Evolutionary conservation across 1,140 invertebrate genomes (phyloP).

Genomic region (Tyrophagus putrescentiae): DNA sequence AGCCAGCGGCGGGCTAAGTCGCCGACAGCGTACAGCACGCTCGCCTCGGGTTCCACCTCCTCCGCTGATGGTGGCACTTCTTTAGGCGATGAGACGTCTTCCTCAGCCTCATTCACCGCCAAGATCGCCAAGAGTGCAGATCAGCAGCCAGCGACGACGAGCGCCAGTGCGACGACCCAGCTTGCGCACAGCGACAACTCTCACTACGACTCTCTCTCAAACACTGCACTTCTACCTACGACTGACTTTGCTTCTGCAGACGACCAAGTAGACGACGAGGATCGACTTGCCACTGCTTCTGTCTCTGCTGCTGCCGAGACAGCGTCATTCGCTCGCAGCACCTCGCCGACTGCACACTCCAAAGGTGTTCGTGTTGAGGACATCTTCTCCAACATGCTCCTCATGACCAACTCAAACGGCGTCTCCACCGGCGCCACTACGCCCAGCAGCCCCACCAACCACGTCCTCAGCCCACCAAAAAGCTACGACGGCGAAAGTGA

Average conservation of each 20-base stretch:
- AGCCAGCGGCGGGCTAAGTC: background rate
- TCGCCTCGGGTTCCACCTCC: conserved; percentile 5
- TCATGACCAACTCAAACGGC: background rate
- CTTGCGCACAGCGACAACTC: too few relatives aligned
- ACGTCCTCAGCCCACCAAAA: background rate
- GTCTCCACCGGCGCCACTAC: background rate
- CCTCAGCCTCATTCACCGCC: background rate
- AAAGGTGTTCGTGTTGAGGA: conserved; percentile 85
- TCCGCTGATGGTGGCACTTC: background rate
- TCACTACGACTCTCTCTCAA: background rate
- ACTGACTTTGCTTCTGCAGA: too few relatives aligned
- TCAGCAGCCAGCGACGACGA: conserved; percentile 2
- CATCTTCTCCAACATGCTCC: conserved; percentile 74
- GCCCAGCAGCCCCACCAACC: background rate
- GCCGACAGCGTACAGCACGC: background rate
- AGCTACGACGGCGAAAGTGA: background rate
- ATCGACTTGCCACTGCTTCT: background rate
- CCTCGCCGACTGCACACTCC: conserved; percentile 32
- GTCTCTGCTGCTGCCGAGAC: too few relatives aligned
- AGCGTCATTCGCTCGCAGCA: conserved; percentile 2
- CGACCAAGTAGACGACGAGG: background rate
- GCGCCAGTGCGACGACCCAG: too few relatives aligned
- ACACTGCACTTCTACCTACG: too few relatives aligned
- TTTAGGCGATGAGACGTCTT: conserved; percentile 12
- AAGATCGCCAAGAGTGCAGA: background rate